Evolutionary conservation across 2,888 invertebrate species (phyloP), one percentile per base, ranked within the genome.

Genomic region (Trachelus iudaicus): DNA sequence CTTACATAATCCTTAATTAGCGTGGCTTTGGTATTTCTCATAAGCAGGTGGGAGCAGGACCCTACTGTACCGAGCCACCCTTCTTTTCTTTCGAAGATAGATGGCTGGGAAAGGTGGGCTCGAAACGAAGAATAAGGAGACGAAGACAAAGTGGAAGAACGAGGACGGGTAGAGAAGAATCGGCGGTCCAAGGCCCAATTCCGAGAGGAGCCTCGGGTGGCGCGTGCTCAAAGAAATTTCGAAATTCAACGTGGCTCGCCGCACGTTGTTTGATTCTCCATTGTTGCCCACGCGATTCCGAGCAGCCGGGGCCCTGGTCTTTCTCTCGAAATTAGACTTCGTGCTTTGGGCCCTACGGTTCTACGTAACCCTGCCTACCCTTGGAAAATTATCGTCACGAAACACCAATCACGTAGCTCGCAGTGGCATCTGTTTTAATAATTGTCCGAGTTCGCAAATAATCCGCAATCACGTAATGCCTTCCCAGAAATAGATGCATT

Each of bases 371-470:
- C 15, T 40, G 15, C 15, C 40, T 40, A 15, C 40, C 56, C 56
- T 79, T 40, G 23, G 40, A 37, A 76, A 56, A 69, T 76, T 78
- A 76, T 30, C n/a, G 30, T 75, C 68, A 69, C 75, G 76, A 78
- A 78, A 75, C 76, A 69, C 75, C 68, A 80, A 40, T 37, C 31
- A 69, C 80, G 74, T 80, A 79, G 73, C 76, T 76, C 75, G 69
- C 75, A 71, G 75, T 35, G 76, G 69, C 76, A 79, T 76, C 74
- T 76, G 75, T 68, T 37, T 68, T 35, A 75, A 40, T 37, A 13
- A 69, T 75, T 75, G 30, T 31, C 35, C 13, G n/a, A 34, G 15
- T 34, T 13, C 1, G 69, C 33, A 40, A 34, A 69, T 15, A 33
- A 34, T 69, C 1, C 11, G 11, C 40, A 40, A 30, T 56, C 56